A percentile compares a stretch with the other conserved stretches of the same genome.
Evolutionary conservation across 2,113 vertebrate genomes (phyloP).

Genomic region (Myotis lucifugus): DNA sequence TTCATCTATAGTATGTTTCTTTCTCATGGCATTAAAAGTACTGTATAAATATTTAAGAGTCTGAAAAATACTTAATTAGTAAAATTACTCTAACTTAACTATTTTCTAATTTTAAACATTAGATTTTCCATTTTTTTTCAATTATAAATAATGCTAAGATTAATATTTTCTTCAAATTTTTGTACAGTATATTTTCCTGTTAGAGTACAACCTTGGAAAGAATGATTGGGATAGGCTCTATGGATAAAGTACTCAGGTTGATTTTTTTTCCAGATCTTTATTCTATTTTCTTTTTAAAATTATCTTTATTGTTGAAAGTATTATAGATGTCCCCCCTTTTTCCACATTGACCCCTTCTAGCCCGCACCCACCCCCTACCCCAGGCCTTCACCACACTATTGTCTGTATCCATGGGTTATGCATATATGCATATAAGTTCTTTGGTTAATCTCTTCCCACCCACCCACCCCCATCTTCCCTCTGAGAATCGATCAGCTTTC

Average conservation of each 20-base stretch:
- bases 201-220: neutral
- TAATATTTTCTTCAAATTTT: neutral
- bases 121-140: neutral
- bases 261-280: too few species aligned
- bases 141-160: neutral
- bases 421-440: too few species aligned
- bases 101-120: neutral
- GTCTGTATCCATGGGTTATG: too few species aligned
- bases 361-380: too few species aligned
- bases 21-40: neutral
- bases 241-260: neutral
- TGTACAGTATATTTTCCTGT: neutral
- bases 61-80: neutral
- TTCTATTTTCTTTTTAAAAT: too few species aligned
- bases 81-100: neutral
- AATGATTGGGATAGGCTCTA: rapidly evolving
- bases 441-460: too few species aligned
- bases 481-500: too few species aligned
- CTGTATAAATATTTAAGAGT: neutral
- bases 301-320: too few species aligned
- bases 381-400: too few species aligned
- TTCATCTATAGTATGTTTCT: neutral
- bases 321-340: too few species aligned
- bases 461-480: too few species aligned
- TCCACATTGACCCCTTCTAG: too few species aligned